A percentile compares a stretch with the other conserved stretches of the same genome.
Evolutionary conservation across 23 tunicate genomes (phyloP).

Genomic region (Halocynthia aurantium): DNA sequence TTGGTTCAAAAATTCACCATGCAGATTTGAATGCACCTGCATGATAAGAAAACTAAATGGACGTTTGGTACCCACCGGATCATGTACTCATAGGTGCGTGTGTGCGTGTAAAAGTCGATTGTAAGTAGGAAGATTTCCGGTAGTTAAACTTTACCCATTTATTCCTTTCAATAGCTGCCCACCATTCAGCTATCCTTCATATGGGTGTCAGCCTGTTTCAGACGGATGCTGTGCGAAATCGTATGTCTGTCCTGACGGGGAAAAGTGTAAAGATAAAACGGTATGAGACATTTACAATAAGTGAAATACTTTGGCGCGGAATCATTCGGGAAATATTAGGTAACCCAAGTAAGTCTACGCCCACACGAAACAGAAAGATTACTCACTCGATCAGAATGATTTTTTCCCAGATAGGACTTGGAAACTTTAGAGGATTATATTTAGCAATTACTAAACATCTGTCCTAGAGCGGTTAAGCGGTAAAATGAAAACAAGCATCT

Average conservation of each 20-base stretch:
- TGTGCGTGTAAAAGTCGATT: background rate
- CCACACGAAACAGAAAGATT: too few relatives aligned
- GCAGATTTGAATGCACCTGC: slow-evolving; percentile 6
- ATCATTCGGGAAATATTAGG: too few relatives aligned
- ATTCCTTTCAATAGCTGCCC: background rate
- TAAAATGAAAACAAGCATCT: too few relatives aligned
- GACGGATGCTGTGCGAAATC: slow-evolving; percentile 8
- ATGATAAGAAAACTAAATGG: background rate
- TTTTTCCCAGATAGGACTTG: too few relatives aligned
- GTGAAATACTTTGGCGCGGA: too few relatives aligned
- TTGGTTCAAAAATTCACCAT: background rate
- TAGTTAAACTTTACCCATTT: too few relatives aligned
- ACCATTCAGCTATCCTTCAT: slow-evolving; percentile 2
- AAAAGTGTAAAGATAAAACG: slow-evolving; percentile 9
- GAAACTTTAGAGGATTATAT: too few relatives aligned
- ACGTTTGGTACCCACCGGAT: background rate
- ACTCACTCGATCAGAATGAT: too few relatives aligned
- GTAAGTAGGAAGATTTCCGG: background rate
- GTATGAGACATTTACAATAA: background rate
- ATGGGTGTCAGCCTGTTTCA: slow-evolving; percentile 1
- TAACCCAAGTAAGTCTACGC: too few relatives aligned
- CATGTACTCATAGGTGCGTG: slow-evolving; percentile 3
- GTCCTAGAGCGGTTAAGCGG: too few relatives aligned
- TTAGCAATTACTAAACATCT: too few relatives aligned
- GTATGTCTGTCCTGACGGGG: slow-evolving; percentile 4